Evolutionary conservation across 1,140 invertebrate species (phyloP), one percentile per base, ranked within the genome.

Genomic region (Bactericera cockerelli): DNA sequence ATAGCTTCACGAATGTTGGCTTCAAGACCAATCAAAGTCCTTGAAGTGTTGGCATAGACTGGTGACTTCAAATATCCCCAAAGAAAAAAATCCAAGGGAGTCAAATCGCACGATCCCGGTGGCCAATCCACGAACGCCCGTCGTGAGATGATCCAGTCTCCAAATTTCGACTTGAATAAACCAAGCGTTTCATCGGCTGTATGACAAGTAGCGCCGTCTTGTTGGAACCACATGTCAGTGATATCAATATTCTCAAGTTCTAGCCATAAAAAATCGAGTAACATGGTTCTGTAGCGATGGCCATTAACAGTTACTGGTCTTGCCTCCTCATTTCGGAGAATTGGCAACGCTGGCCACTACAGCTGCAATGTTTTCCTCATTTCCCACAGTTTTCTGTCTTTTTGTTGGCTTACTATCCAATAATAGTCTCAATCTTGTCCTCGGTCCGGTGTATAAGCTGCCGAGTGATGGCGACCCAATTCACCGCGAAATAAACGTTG

Each of bases 201-300:
- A 57, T 63, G 63, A 14, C 53, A 53, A 13, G 56, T 65, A 39
- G 59, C 63, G 19, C 63, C 59, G 56, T 65, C 63, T 58, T 65
- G 61, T 56, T 65, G 61, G 58, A 65, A 65, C 63, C 64, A 65
- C 55, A 61, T 55, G 25, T 65, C 21, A 16, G 33, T 57, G 14
- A 64, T 31, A 56, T 39, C 33, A 57, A 56, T 25, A 31, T 63
- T 56, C 21, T 61, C 56, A 38, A 65, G 28, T 26, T 53, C 31
- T 22, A 33, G 63, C 24, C n/a, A 21, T 56, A 65, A 63, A 63
- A 61, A 65, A 14, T 63, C 58, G 26, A 55, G 16, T 25, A 64
- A 36, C 59, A 65, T 65, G n/a, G 39, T 42, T 26, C 33, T 22
- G 53, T 65, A 65, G 57, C 59, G 62, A 54, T 61, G 56, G 31